phyloP scores from a whole-genome alignment of 1,140 invertebrate species.

The Zaprionus gabonicus region DNA sequence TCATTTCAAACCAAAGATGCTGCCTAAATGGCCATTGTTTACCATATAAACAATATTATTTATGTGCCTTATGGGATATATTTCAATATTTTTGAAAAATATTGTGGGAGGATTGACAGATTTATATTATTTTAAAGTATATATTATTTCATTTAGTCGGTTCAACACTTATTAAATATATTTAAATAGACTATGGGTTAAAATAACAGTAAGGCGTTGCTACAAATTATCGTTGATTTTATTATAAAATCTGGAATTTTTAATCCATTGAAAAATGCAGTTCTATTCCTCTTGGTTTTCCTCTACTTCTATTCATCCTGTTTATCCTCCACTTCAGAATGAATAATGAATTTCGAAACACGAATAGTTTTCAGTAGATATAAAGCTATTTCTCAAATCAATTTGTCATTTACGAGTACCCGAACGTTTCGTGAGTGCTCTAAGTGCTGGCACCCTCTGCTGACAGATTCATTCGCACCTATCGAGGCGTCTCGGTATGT shows the following conservation, averaged over 20 bases:
- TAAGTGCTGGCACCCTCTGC: constrained; percentile 33
- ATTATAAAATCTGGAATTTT: no score
- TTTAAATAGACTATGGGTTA: background rate
- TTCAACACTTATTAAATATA: background rate
- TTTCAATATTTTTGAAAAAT: background rate
- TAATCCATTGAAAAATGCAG: no score
- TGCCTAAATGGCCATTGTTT: background rate
- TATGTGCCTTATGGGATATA: background rate
- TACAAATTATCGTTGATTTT: no score
- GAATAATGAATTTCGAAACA: background rate
- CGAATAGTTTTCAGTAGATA: no score
- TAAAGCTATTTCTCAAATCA: background rate
- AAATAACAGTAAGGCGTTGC: no score
- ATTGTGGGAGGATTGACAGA: background rate
- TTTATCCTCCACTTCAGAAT: no score
- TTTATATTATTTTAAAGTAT: background rate
- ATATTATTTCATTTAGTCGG: background rate
- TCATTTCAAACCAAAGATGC: background rate
- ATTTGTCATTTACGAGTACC: background rate
- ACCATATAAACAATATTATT: constrained; percentile 5
- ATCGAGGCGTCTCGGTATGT: constrained; percentile 38
- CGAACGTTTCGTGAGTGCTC: background rate
- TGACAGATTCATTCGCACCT: constrained; percentile 42
- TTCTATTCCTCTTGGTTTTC: no score
- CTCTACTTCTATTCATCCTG: no score